Conservation (phyloP, 2,797 vertebrate species). For the Esox masquinongy region DNA sequence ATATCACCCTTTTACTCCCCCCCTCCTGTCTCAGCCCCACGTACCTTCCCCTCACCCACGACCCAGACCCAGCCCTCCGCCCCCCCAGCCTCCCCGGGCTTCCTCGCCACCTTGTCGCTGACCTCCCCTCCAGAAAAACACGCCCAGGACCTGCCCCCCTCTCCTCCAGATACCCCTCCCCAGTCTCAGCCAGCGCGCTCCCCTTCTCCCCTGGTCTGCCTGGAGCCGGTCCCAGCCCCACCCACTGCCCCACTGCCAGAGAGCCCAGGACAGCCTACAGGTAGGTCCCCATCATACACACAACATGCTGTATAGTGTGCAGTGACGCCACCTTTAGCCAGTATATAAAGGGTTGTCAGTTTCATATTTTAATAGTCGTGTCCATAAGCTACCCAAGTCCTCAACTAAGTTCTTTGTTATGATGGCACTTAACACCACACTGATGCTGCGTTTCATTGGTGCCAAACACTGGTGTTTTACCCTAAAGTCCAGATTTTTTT, state of each 20-base stretch:
- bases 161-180: slow-evolving; percentile 35
- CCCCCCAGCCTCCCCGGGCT: slow-evolving; percentile 58
- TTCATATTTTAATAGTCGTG: too few relatives aligned
- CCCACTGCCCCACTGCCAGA: slow-evolving; percentile 52
- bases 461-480: too few relatives aligned
- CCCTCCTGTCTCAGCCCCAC: slow-evolving; percentile 43
- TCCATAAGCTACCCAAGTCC: too few relatives aligned
- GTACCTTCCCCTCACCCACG: slow-evolving; percentile 44
- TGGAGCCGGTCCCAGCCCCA: slow-evolving; percentile 36
- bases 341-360: background rate
- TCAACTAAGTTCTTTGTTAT: too few relatives aligned
- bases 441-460: too few relatives aligned
- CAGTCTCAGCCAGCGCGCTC: slow-evolving; percentile 35
- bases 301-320: background rate
- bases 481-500: too few relatives aligned
- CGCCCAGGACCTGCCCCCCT: slow-evolving; percentile 30
- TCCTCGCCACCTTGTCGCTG: slow-evolving; percentile 48
- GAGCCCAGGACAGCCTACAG: slow-evolving; percentile 53
- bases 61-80: slow-evolving; percentile 53
- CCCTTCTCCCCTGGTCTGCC: slow-evolving; percentile 30
- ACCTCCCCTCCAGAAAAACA: slow-evolving; percentile 22
- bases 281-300: slow-evolving; percentile 49
- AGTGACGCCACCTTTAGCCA: background rate
- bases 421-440: background rate
- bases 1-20: slow-evolving; percentile 48